Evolutionary conservation across 2,113 vertebrate genomes (phyloP).

Genomic region (Columbina picui): DNA sequence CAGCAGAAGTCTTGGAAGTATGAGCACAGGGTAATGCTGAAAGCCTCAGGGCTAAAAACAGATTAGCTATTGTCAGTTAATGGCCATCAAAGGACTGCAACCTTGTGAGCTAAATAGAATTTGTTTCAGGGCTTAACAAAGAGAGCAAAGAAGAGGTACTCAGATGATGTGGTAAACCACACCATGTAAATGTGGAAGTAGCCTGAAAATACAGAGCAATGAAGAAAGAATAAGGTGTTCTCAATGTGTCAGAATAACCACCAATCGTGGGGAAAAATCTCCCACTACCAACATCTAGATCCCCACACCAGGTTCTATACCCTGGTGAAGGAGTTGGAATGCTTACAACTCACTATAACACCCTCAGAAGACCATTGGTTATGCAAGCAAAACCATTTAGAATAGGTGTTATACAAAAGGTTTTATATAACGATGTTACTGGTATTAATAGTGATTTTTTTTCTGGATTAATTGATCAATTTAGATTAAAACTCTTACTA

Average conservation of each 20-base stretch:
- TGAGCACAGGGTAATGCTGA: not conserved
- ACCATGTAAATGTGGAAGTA: not conserved
- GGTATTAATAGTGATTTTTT: not conserved
- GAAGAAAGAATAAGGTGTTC: not conserved
- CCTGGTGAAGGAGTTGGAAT: not conserved
- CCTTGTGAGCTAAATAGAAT: not conserved
- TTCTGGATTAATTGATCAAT: not conserved
- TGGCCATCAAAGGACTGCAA: accelerated
- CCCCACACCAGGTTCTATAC: not conserved
- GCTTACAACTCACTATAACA: not conserved
- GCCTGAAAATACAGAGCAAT: not conserved
- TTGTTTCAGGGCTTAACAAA: not conserved
- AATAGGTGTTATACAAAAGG: not conserved
- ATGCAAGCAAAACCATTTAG: not conserved
- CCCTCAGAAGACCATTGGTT: not conserved
- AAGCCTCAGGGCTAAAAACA: not conserved
- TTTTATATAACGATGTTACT: not conserved
- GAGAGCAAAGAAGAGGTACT: not conserved
- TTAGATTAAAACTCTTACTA: not conserved
- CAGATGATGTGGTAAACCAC: not conserved
- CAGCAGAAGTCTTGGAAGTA: not conserved
- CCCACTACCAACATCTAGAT: not conserved
- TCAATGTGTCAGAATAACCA: not conserved
- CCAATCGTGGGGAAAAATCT: not conserved
- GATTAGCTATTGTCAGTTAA: not conserved